Base-by-base conservation (phyloP, 2,888 invertebrate genomes). In the Noctua fimbriata region DNA sequence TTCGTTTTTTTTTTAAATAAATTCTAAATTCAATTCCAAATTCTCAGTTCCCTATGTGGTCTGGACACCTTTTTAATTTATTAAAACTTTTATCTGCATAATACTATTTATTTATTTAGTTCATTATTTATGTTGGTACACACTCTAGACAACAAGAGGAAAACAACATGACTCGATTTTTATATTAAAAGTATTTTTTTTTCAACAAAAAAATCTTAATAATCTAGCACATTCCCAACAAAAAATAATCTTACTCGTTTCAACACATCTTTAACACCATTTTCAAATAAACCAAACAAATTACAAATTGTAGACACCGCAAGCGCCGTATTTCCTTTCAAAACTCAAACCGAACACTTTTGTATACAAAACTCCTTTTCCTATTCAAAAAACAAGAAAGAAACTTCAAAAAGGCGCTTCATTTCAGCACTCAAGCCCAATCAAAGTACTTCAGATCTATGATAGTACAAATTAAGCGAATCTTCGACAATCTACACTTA, bases 401-500 rank as follows among this genome's bases (percentile, higher is more conserved):
- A 67, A 84, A 69, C 84, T 75, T 87, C 79, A 84, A 84, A 84
- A 86, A 79, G 69, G 14, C 67, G n/a, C 76, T 83, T 73, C 55
- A 55, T 44, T 73, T 84, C 52, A 83, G 71, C 79, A 78, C 73
- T 76, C 52, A 78, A 1, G 47, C 44, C 18, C 36, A 85, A 79
- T 84, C 79, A 79, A 83, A 78, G 73, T 84, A 79, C 77, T 80
- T 82, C 74, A 83, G 76, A 76, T 73, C 65, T 63, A 49, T 41
- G 79, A 89, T 89, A 78, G 81, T 76, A 89, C 73, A 87, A 89
- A 89, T 89, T 86, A 85, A 84, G 84, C 88, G 87, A 88, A 83
- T 87, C 82, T 89, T 81, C 82, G 77, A 82, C 82, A 75, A 80
- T 81, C 76, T 89, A 69, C 65, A 72, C 80, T 91, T 94, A 94